Percentiles rank a stretch among this genome's conserved stretches.
Evolutionary conservation across 1,140 invertebrate genomes (phyloP).

Genomic region (Trachymyrmex cornetzi): DNA sequence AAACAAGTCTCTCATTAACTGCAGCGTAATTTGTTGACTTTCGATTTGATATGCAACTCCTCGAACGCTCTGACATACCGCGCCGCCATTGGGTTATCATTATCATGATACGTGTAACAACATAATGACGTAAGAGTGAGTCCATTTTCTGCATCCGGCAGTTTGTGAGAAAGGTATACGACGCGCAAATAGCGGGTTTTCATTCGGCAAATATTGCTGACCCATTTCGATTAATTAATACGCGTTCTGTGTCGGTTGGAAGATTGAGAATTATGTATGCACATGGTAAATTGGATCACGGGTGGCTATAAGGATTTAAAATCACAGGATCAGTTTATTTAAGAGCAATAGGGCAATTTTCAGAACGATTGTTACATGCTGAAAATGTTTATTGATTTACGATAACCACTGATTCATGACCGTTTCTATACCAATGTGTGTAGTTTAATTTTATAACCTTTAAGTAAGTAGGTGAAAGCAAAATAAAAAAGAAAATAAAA

Average conservation of each 20-base stretch:
- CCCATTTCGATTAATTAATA: slow-evolving; percentile 63
- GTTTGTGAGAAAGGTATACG: slow-evolving; percentile 9
- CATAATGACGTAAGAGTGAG: slow-evolving; percentile 62
- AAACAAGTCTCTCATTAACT: slow-evolving; percentile 62
- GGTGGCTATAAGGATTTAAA: not conserved
- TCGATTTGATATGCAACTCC: slow-evolving; percentile 65
- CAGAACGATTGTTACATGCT: not conserved
- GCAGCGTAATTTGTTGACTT: slow-evolving; percentile 61
- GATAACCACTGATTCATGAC: not conserved
- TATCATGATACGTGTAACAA: slow-evolving; percentile 63
- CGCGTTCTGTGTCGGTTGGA: slow-evolving; percentile 1
- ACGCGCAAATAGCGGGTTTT: slow-evolving; percentile 47
- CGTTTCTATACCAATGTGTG: too few relatives aligned
- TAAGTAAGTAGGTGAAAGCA: too few relatives aligned
- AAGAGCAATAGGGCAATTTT: not conserved
- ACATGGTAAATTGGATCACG: slow-evolving; percentile 32
- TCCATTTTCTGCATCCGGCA: slow-evolving; percentile 37
- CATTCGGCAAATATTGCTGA: slow-evolving; percentile 50
- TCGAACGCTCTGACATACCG: slow-evolving; percentile 36
- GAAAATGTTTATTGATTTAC: slow-evolving; percentile 23
- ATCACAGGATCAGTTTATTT: not conserved
- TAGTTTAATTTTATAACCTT: too few relatives aligned
- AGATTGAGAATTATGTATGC: slow-evolving; percentile 38
- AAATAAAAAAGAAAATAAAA: too few relatives aligned
- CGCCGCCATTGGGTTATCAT: slow-evolving; percentile 57